Conservation (phyloP, 2,797 vertebrate genomes). For the Coracias cyanogaster region DNA sequence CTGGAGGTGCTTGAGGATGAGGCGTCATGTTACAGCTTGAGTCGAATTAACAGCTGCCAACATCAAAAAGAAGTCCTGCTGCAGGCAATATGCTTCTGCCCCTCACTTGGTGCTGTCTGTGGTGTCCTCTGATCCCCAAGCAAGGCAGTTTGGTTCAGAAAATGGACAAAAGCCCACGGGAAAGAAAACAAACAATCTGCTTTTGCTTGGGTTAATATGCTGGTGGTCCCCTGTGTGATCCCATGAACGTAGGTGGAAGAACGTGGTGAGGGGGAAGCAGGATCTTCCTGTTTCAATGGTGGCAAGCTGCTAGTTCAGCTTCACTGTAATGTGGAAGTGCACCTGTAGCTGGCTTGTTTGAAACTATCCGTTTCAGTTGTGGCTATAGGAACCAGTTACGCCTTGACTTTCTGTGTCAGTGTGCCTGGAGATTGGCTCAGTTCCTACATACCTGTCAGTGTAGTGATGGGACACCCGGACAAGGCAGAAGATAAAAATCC, state of each 20-base stretch:
- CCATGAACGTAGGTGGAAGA: accelerated
- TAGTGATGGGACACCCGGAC: background rate
- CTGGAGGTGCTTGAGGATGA: conserved; percentile 22
- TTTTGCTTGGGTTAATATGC: background rate
- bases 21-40: conserved; percentile 52
- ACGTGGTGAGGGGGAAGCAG: background rate
- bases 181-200: background rate
- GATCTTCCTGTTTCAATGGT: accelerated
- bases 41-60: background rate
- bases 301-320: background rate
- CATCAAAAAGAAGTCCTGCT: conserved; percentile 43
- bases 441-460: background rate
- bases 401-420: accelerated
- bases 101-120: background rate
- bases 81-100: conserved; percentile 10
- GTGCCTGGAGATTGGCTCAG: background rate
- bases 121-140: background rate
- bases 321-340: background rate
- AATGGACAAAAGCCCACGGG: background rate
- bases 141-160: background rate
- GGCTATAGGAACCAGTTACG: background rate
- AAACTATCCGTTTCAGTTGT: background rate
- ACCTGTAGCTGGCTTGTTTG: background rate
- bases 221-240: background rate
- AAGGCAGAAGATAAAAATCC: background rate